Base-by-base conservation (phyloP, 2,888 invertebrate species). In the Eucera pruinosa region DNA sequence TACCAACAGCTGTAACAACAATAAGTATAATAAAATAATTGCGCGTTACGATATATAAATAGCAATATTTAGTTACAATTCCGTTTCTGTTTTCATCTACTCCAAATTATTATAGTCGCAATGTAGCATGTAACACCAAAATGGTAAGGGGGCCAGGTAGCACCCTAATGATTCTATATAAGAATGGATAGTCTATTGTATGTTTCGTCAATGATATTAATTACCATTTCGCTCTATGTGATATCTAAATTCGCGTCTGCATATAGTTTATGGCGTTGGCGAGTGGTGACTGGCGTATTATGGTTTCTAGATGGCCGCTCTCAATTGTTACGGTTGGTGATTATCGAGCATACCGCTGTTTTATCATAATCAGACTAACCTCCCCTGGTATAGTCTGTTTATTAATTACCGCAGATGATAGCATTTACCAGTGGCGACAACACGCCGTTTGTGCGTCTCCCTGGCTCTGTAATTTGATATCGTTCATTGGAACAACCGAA, bases 401-500 rank as follows among this genome's bases (percentile, higher is more conserved):
- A 47, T 73, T 25, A 61, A 69, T 69, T 45, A 61, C 15, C 47
- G 15, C 3, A 33, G 33, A 33, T 15, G 36, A 47, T 47, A 25
- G 15, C 15, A 9, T 39, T 60, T 54, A 68, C 43, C n/a, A 45
- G 20, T 18, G 11, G 13, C n/a, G 36, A 27, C 61, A 36, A 48
- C 36, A 3, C 5, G 11, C 3, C n/a, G 69, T 52, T 43, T 15
- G 36, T 20, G 30, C 23, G n/a, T 25, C 23, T 18, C 13, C 5
- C 33, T 33, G 33, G 2, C 20, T 33, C 30, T 43, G 45, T 43
- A 58, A 72, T 45, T 39, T 18, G 50, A 52, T 52, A 41, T 45
- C 27, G 45, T 20, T 45, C 43, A 57, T 52, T 36, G 13, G 64
- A 45, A 55, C 54, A 36, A 41, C 15, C 33, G 55, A 73, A 73